Conservation (phyloP, 1,140 invertebrate genomes). For the Trachelipus rathkii region DNA sequence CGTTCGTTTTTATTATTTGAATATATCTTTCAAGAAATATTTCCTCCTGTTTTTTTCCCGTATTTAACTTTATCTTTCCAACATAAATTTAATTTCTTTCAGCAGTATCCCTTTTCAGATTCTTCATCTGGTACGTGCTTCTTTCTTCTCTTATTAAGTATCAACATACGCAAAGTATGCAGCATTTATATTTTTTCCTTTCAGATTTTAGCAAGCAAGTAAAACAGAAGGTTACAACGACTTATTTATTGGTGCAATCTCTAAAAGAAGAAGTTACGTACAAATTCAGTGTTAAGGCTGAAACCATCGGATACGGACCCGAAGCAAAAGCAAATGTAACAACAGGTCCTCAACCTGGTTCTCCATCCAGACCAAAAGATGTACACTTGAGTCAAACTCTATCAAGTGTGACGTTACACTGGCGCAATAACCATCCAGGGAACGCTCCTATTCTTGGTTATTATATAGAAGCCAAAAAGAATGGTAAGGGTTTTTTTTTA, state of each 20-base stretch:
- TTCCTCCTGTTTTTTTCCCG: no score
- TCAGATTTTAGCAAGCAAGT: conserved; percentile 70
- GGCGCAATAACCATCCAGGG: conserved; percentile 81
- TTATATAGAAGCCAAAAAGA: conserved; percentile 78
- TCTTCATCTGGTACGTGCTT: no score
- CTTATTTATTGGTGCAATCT: conserved; percentile 71
- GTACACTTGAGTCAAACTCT: conserved; percentile 70
- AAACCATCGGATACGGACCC: conserved; percentile 80
- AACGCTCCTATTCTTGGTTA: conserved; percentile 82
- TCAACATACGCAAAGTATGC: background rate
- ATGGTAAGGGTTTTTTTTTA: background rate
- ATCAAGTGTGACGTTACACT: conserved; percentile 78
- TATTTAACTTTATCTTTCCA: no score
- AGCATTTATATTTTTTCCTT: conserved; percentile 38
- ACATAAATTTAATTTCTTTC: no score
- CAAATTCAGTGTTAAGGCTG: conserved; percentile 81
- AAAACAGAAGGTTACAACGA: conserved; percentile 78
- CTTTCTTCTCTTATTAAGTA: no score
- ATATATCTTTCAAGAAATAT: no score
- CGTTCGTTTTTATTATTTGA: no score
- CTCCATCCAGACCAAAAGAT: conserved; percentile 70
- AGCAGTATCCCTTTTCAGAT: no score
- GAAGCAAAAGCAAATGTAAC: conserved; percentile 66
- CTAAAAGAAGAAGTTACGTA: conserved; percentile 89
- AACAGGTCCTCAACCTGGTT: conserved; percentile 88